Percentiles rank a stretch among this genome's conserved stretches.
Conservation (phyloP, 2,797 vertebrate species). For the Falco biarmicus region DNA sequence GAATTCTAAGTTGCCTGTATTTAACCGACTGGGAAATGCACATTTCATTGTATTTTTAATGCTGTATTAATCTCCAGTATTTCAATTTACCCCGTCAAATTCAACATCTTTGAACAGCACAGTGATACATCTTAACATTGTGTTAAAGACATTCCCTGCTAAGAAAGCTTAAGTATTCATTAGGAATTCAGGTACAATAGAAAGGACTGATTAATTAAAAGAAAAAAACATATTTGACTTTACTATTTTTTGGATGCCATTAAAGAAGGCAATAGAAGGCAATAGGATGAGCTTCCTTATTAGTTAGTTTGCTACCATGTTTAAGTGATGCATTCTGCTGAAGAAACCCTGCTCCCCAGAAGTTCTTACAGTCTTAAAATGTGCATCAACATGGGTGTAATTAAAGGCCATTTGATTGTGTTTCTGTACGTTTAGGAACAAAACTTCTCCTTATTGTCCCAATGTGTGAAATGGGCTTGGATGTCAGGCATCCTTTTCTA, state of each 20-base stretch:
- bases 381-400: neutral
- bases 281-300: neutral
- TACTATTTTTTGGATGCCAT: neutral
- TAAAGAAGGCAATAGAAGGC: neutral
- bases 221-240: neutral
- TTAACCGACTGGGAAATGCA: constrained; percentile 35
- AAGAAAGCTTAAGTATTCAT: neutral
- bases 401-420: neutral
- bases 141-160: constrained; percentile 5
- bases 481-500: neutral
- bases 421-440: neutral
- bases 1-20: constrained; percentile 48
- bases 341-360: neutral
- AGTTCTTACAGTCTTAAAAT: neutral
- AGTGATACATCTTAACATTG: constrained; percentile 15
- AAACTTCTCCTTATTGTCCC: neutral
- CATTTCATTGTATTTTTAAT: constrained; percentile 62
- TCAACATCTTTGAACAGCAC: constrained; percentile 51
- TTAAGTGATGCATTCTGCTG: neutral
- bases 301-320: neutral
- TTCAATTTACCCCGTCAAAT: constrained; percentile 54
- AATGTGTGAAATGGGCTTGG: neutral
- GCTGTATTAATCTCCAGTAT: constrained; percentile 57
- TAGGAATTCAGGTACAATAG: neutral
- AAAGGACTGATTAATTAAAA: neutral